Evolutionary conservation across 2,113 vertebrate genomes (phyloP).

Genomic region (Trogon melanurus): DNA sequence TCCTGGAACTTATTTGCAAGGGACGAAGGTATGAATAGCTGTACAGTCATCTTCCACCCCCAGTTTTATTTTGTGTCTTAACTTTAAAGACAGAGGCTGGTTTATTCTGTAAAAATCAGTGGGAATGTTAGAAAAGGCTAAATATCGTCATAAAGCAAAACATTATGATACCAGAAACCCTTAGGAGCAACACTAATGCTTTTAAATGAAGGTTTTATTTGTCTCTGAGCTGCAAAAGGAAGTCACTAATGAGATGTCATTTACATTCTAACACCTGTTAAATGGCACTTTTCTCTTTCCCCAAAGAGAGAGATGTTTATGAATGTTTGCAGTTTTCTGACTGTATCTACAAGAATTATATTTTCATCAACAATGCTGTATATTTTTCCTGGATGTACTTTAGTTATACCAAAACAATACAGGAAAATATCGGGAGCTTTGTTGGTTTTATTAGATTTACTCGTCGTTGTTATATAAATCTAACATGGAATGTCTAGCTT

Average conservation of each 20-base stretch:
- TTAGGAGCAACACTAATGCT: conserved; percentile 80
- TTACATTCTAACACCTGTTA: conserved; percentile 87
- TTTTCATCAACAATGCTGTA: conserved; percentile 75
- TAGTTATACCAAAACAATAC: conserved; percentile 21
- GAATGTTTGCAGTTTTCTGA: conserved; percentile 81
- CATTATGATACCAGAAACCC: conserved; percentile 79
- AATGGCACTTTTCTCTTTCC: conserved; percentile 84
- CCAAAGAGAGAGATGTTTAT: conserved; percentile 82
- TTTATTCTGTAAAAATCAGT: conserved; percentile 76
- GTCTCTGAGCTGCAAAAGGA: conserved; percentile 78
- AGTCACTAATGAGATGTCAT: conserved; percentile 85
- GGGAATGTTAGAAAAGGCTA: conserved; percentile 70
- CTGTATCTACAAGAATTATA: conserved; percentile 78
- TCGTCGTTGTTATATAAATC: conserved; percentile 38
- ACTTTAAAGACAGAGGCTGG: conserved; percentile 63
- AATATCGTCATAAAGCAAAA: conserved; percentile 81
- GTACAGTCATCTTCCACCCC: neutral
- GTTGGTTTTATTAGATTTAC: conserved; percentile 55
- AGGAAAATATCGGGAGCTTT: conserved; percentile 48
- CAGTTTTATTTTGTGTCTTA: conserved; percentile 53
- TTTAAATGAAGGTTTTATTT: conserved; percentile 84
- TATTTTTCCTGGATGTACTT: conserved; percentile 57
- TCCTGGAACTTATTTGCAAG: neutral
- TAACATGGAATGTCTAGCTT: conserved; percentile 61
- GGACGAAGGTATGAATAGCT: neutral